Base-by-base conservation (phyloP, 1,140 invertebrate genomes). In the Trichonephila inaurata region DNA sequence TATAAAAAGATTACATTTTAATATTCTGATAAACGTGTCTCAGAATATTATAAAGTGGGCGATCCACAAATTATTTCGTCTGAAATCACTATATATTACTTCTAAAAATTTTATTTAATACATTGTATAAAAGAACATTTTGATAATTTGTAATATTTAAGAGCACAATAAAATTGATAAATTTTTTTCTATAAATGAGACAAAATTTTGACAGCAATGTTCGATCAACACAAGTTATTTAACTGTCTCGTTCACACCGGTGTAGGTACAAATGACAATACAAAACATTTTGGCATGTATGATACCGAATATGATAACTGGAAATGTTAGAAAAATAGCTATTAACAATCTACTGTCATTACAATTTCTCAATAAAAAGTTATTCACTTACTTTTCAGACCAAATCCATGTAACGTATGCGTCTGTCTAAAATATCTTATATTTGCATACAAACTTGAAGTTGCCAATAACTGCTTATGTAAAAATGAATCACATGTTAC, bases 341-440 rank as follows among this genome's bases (percentile, higher is more conserved):
- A 51, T 10, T 51, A 51, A 10, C 51, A 10, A 51, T 10, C 51
- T 10, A 28, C n/a, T 14, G 24, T 33, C 14, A 77, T 0, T 77
- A 77, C 18, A 18, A 77, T 77, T 33, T 40, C 28, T 33, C 18
- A 33, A 77, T 77, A 40, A n/a, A 18, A 83, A 24, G 12, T 64
- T 88, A 88, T 62, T 91, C 28, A 82, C 89, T 91, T 62, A 91
- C 89, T 51, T 91, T 81, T 91, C 60, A 91, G 69, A 91, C 18
- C 44, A 28, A 82, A 91, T 91, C 89, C 89, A 91, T 91, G 72
- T 81, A 91, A 81, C 89, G 89, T 91, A 91, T 81, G 77, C 89
- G 89, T 44, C 89, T 82, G 89, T 33, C 89, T 28, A 82, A 91
- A 91, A 82, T 91, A 77, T 89, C 61, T 60, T 72, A 89, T 89